These are phyloP conservation scores for Euspilapteryx auroguttella DNA, from an alignment of 2,888 invertebrate species.

Conservation along the genomic window DNA sequence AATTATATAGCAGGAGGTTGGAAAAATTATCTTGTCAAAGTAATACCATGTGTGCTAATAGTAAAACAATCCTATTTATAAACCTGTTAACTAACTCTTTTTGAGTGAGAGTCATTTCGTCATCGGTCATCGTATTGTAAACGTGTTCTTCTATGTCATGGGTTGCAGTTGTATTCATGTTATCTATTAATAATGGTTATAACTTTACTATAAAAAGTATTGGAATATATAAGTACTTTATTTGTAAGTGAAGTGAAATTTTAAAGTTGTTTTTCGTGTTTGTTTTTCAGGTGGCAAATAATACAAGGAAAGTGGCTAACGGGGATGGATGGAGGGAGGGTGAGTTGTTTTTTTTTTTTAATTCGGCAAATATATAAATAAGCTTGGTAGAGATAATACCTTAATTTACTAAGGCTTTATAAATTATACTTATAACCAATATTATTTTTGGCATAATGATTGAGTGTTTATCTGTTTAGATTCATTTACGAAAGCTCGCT, in stretches of 20 bases:
- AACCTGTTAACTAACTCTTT: not conserved
- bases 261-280: constrained; percentile 16
- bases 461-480: too few species aligned
- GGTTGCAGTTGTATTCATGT: not conserved
- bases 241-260: constrained; percentile 18
- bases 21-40: too few species aligned
- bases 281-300: constrained; percentile 66
- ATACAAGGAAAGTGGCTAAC: constrained; percentile 62
- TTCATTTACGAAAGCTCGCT: too few species aligned
- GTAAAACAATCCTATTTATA: constrained; percentile 1
- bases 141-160: not conserved
- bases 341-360: constrained; percentile 11
- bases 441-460: too few species aligned
- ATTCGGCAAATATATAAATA: too few species aligned
- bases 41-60: constrained; percentile 4
- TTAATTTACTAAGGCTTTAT: too few species aligned
- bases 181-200: not conserved
- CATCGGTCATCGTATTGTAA: not conserved
- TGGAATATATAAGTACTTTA: not conserved
- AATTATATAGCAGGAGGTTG: too few species aligned
- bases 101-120: not conserved
- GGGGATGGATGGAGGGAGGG: constrained; percentile 60
- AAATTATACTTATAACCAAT: not conserved
- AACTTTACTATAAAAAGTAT: too few species aligned
- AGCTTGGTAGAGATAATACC: too few species aligned